phyloP scores from a whole-genome alignment of 2,113 vertebrate species.

The Anarhynchus alexandrinus region DNA sequence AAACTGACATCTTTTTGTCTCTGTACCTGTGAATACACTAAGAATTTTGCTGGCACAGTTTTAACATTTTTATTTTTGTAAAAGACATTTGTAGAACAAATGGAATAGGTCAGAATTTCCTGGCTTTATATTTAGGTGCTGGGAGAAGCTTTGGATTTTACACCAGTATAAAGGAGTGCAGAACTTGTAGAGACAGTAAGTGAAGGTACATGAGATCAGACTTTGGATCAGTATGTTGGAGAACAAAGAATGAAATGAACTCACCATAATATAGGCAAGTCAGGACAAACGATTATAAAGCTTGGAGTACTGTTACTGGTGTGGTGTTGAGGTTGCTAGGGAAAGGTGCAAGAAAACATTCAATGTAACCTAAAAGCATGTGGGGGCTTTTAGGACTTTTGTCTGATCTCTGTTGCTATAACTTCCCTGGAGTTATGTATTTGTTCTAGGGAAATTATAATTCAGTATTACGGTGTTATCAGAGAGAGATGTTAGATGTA shows the following conservation, averaged over 20 bases:
- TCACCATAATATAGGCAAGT: not conserved
- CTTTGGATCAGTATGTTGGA: conserved; percentile 19
- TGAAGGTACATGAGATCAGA: conserved; percentile 34
- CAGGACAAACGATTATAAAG: not conserved
- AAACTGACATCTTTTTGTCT: not conserved
- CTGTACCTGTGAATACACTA: not conserved
- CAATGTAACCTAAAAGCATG: not conserved
- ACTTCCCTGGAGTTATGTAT: not conserved
- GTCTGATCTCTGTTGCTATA: not conserved
- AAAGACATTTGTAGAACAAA: conserved; percentile 23
- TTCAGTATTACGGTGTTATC: not conserved
- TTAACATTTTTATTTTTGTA: not conserved
- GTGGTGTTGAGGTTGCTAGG: conserved; percentile 33
- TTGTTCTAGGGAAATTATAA: not conserved
- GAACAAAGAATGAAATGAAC: not conserved
- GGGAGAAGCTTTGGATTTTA: not conserved
- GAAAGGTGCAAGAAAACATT: conserved; percentile 14
- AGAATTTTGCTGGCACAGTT: not conserved
- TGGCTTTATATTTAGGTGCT: not conserved
- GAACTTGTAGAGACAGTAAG: not conserved
- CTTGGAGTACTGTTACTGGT: not conserved
- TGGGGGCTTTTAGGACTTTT: not conserved
- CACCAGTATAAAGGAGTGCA: not conserved
- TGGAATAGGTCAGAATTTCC: conserved; percentile 1
- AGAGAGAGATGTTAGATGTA: not conserved